Evolutionary conservation across 2,797 vertebrate species (phyloP).

Genomic region (Myotis pilosus): DNA sequence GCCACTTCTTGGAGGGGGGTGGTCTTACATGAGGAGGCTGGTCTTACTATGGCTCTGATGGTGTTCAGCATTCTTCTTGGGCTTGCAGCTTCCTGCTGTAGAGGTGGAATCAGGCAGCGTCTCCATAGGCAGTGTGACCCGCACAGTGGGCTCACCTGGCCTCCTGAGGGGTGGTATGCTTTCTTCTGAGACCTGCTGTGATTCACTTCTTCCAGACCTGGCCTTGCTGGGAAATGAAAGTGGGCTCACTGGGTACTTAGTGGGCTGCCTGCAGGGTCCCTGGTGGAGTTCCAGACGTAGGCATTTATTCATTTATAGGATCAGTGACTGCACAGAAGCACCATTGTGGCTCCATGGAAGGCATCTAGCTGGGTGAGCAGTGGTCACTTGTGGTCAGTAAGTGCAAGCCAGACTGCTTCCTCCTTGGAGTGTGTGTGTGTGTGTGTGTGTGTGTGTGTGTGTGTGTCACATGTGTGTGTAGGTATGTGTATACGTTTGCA

Average conservation of each 20-base stretch:
- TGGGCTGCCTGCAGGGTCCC: neutral
- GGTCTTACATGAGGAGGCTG: neutral
- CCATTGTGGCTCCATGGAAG: accelerated
- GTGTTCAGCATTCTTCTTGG: neutral
- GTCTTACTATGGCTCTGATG: neutral
- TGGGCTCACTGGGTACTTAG: neutral
- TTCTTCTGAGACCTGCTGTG: neutral
- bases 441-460: neutral
- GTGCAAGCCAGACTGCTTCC: neutral
- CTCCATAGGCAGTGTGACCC: neutral
- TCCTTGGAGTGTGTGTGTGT: neutral
- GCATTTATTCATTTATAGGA: neutral
- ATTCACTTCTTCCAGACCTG: neutral
- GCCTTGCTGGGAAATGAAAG: neutral
- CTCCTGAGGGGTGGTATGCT: neutral
- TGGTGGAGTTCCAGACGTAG: neutral
- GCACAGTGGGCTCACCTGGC: neutral
- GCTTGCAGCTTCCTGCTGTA: neutral
- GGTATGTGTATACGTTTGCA: neutral
- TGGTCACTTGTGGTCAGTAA: neutral
- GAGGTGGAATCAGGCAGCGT: neutral
- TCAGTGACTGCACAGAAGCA: neutral
- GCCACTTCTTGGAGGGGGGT: neutral
- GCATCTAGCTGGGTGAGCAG: neutral
- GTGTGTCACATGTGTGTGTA: too few species aligned